Evolutionary conservation across 2,888 invertebrate genomes (phyloP).

Genomic region (Ormyrus thymus): DNA sequence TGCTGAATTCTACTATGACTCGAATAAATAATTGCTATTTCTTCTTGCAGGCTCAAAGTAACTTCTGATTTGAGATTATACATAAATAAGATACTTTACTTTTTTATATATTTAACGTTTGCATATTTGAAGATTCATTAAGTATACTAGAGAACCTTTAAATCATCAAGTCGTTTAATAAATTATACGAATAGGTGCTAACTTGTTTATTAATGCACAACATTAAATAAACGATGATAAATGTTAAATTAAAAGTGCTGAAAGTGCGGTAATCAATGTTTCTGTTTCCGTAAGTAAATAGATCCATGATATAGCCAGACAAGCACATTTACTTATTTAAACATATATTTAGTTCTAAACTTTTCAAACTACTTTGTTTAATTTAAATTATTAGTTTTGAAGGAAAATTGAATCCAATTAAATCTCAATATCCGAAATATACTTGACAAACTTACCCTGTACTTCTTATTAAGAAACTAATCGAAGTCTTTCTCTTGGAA

Average conservation of each 20-base stretch:
- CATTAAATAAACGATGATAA: not conserved
- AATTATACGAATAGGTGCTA: too few relatives aligned
- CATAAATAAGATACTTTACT: not conserved
- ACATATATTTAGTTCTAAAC: too few relatives aligned
- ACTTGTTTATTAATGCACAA: too few relatives aligned
- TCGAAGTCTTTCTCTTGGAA: conserved; percentile 26
- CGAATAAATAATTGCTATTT: not conserved
- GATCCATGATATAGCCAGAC: too few relatives aligned
- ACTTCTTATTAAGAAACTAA: conserved; percentile 1
- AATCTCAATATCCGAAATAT: conserved; percentile 12
- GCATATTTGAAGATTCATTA: not conserved
- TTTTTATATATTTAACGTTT: not conserved
- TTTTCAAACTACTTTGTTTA: too few relatives aligned
- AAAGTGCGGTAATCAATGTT: too few relatives aligned
- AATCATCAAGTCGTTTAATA: too few relatives aligned
- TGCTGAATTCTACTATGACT: not conserved
- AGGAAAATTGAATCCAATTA: not conserved
- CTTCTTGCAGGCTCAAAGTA: not conserved
- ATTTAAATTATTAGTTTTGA: too few relatives aligned
- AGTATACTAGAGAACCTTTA: not conserved
- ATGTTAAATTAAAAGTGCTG: not conserved
- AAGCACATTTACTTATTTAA: too few relatives aligned
- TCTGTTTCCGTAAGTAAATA: too few relatives aligned
- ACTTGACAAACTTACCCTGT: not conserved
- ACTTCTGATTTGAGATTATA: conserved; percentile 15